Evolutionary conservation across 2,888 invertebrate species (phyloP).

Genomic region (Crepidodera aurea): DNA sequence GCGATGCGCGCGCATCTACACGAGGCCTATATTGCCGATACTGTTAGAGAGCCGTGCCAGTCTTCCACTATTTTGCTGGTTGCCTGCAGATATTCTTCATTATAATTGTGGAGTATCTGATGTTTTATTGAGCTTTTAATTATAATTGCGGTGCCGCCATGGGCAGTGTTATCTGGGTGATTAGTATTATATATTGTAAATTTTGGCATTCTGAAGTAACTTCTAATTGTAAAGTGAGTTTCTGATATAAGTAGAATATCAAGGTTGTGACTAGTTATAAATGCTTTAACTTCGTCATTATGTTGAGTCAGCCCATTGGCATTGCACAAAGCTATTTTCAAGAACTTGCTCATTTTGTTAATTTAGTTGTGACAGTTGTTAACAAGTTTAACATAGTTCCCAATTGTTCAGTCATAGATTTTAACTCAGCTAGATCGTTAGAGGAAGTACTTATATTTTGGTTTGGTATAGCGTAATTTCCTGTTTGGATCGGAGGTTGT

Average conservation of each 20-base stretch:
- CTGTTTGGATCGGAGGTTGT: neutral
- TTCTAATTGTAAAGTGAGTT: neutral
- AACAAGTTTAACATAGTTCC: neutral
- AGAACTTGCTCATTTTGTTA: conserved; percentile 1
- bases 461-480: neutral
- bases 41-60: neutral
- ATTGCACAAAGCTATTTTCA: conserved; percentile 32
- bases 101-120: neutral
- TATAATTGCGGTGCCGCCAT: neutral
- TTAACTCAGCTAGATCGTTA: neutral
- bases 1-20: too few species aligned
- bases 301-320: conserved; percentile 39
- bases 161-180: conserved; percentile 26
- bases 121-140: conserved; percentile 4
- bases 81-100: conserved; percentile 22
- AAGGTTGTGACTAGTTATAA: conserved; percentile 30
- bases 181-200: conserved; percentile 29
- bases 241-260: neutral
- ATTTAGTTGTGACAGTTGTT: conserved; percentile 6
- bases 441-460: neutral
- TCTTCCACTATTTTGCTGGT: neutral
- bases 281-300: conserved; percentile 36
- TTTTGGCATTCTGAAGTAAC: neutral
- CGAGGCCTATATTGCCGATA: conserved; percentile 28
- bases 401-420: neutral